These are phyloP conservation scores for Heliocidaris tuberculata DNA, from an alignment of 35 echinoderm and acorn worm genomes.

Conservation along the genomic window DNA sequence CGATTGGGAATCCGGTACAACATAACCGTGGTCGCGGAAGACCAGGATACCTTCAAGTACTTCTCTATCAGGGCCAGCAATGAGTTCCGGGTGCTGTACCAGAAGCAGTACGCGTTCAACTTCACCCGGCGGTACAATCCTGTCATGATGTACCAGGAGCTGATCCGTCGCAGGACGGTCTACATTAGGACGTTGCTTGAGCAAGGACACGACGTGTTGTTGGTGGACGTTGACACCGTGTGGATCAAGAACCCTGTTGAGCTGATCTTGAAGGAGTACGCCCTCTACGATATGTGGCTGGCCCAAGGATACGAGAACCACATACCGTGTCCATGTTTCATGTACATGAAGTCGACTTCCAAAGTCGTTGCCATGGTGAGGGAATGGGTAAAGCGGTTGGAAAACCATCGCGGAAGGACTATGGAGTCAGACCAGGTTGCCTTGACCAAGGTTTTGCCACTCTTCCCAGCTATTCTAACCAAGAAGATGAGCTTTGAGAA, in stretches of 20 bases:
- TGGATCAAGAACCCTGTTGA: conserved; percentile 32
- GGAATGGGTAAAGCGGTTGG: conserved; percentile 32
- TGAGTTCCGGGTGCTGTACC: conserved; percentile 39
- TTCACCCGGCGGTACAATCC: conserved; percentile 12
- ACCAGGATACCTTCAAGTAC: conserved; percentile 15
- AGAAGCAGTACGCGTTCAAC: conserved; percentile 44
- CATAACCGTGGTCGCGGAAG: conserved; percentile 34
- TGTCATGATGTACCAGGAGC: conserved; percentile 40
- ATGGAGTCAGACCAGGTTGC: conserved; percentile 46
- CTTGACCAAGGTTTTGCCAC: background rate
- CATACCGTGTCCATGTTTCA: conserved; percentile 46
- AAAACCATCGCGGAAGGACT: background rate
- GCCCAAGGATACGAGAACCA: conserved; percentile 24
- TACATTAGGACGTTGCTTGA: conserved; percentile 42
- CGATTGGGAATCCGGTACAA: conserved; percentile 38
- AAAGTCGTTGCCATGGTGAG: conserved; percentile 7
- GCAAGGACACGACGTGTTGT: conserved; percentile 36
- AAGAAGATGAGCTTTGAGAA: conserved; percentile 14
- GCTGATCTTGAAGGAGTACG: conserved; percentile 16
- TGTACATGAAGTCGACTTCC: conserved; percentile 28
- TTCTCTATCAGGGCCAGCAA: conserved; percentile 21
- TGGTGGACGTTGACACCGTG: conserved; percentile 37
- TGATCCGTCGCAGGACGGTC: conserved; percentile 45
- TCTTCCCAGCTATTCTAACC: background rate
- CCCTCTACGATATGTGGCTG: conserved; percentile 32